phyloP scores from a whole-genome alignment of 2,797 vertebrate genomes.

The Melanotaenia boesemani region DNA sequence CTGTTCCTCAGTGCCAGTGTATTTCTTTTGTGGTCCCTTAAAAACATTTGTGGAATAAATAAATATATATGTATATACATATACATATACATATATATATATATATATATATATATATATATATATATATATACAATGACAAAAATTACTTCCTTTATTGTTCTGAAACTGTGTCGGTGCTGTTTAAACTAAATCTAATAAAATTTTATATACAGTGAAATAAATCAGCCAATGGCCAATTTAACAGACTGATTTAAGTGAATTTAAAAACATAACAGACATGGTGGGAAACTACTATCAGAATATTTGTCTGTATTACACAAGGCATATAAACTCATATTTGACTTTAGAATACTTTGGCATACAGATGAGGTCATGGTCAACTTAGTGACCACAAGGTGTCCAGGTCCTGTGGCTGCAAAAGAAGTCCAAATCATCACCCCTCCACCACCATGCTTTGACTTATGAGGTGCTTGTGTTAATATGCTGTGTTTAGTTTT shows the following conservation, averaged over 20 bases:
- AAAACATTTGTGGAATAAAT: slow-evolving; percentile 9
- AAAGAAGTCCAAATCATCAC: neutral
- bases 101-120: too few species aligned
- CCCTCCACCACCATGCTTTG: neutral
- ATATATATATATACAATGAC: too few species aligned
- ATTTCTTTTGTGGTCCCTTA: neutral
- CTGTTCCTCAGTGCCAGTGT: slow-evolving; percentile 10
- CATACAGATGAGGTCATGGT: too few species aligned
- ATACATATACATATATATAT: too few species aligned
- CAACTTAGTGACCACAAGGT: too few species aligned
- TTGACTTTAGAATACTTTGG: too few species aligned
- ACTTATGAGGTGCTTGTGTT: neutral
- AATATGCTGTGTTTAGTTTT: neutral
- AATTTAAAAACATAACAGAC: slow-evolving; percentile 2
- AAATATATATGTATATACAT: too few species aligned
- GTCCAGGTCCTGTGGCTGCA: too few species aligned
- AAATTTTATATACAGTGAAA: neutral
- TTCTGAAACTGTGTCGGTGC: neutral
- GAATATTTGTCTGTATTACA: neutral
- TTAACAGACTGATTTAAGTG: slow-evolving; percentile 3
- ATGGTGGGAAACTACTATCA: neutral
- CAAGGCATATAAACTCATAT: too few species aligned
- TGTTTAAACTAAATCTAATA: neutral
- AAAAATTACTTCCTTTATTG: neutral
- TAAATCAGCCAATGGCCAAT: neutral